Conservation (phyloP, 1,140 invertebrate species). For the Sipha flava region DNA sequence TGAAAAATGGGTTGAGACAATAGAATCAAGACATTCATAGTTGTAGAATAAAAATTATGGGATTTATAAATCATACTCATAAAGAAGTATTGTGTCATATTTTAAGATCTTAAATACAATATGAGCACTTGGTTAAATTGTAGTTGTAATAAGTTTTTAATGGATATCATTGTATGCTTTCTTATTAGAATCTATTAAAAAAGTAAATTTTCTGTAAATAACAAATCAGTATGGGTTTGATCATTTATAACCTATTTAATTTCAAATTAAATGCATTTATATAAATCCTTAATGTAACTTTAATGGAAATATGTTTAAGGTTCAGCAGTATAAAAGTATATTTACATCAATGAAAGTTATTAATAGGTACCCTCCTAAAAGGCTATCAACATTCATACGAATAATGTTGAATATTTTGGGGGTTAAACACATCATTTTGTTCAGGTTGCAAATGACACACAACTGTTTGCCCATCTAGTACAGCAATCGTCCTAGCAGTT, state of each 20-base stretch:
- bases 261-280: not conserved
- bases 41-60: too few species aligned
- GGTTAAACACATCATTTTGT: slow-evolving; percentile 43
- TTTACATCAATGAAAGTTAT: not conserved
- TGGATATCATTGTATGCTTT: too few species aligned
- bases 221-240: not conserved
- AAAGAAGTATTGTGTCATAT: too few species aligned
- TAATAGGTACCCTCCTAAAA: slow-evolving; percentile 14
- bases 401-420: slow-evolving; percentile 25
- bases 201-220: not conserved
- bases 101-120: not conserved
- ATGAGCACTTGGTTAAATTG: not conserved
- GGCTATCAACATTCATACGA: slow-evolving; percentile 22
- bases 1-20: too few species aligned
- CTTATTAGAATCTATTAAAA: not conserved
- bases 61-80: too few species aligned
- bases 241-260: not conserved
- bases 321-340: slow-evolving; percentile 5
- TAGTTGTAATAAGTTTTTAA: too few species aligned
- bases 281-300: not conserved
- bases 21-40: too few species aligned
- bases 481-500: slow-evolving; percentile 56
- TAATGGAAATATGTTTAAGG: not conserved
- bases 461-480: slow-evolving; percentile 71
- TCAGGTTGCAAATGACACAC: slow-evolving; percentile 66